Percentiles rank a stretch among this genome's conserved stretches.
Evolutionary conservation across 23 tunicate species (phyloP).

Genomic region (Styela clava): DNA sequence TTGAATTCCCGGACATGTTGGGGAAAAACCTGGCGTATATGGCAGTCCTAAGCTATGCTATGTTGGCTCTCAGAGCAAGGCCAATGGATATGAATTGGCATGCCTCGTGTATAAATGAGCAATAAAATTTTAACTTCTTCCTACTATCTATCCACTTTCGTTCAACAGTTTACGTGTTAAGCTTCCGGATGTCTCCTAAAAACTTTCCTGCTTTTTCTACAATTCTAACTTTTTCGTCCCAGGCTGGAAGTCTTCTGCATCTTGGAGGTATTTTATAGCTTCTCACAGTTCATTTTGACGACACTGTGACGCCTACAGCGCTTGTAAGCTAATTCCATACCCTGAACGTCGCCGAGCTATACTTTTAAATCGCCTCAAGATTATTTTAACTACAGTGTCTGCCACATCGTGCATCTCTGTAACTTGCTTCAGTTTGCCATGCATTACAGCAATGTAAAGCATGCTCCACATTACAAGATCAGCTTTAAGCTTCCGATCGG

Average conservation of each 20-base stretch:
- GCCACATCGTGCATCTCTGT: constrained; percentile 20
- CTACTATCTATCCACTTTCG: no score
- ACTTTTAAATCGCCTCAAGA: constrained; percentile 8
- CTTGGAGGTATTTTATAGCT: constrained; percentile 7
- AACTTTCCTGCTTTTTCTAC: not conserved
- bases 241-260: not conserved
- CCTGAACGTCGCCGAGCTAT: not conserved
- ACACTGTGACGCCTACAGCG: not conserved
- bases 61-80: no score
- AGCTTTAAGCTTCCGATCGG: not conserved
- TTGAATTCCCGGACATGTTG: no score
- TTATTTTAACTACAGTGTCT: not conserved
- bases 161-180: no score
- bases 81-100: no score
- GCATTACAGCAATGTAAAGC: constrained; percentile 7
- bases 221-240: constrained; percentile 12
- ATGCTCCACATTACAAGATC: constrained; percentile 19
- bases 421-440: not conserved
- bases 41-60: no score
- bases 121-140: no score
- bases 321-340: not conserved
- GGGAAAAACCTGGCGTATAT: no score
- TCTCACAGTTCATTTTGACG: not conserved
- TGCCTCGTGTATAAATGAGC: no score
- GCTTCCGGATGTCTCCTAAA: no score